Conservation (phyloP, 2,888 invertebrate species). For the Acanthosoma haemorrhoidale region DNA sequence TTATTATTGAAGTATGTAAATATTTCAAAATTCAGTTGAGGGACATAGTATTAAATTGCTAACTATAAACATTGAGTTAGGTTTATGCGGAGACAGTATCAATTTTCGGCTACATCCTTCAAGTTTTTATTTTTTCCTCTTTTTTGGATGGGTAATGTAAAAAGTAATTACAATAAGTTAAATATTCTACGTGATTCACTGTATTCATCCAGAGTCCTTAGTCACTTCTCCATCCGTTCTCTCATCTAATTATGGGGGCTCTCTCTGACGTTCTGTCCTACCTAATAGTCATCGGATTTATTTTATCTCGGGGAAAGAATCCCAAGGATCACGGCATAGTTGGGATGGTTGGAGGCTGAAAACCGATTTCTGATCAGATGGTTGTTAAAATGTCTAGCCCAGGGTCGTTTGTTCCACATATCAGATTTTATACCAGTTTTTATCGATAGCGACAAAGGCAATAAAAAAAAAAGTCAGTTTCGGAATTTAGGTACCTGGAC, state of each 20-base stretch:
- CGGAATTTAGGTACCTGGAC: not conserved
- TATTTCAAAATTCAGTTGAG: no score
- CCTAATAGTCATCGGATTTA: not conserved
- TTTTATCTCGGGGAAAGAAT: not conserved
- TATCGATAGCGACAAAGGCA: conserved; percentile 1
- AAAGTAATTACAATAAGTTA: no score
- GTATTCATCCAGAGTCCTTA: not conserved
- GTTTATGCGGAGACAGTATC: no score
- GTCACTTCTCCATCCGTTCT: not conserved
- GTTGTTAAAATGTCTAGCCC: conserved; percentile 10
- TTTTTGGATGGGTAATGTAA: no score
- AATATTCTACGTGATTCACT: no score
- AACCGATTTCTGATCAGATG: conserved; percentile 4
- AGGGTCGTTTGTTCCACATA: not conserved
- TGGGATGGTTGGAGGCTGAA: not conserved
- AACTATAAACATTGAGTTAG: no score
- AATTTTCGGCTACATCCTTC: no score
- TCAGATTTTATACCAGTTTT: conserved; percentile 3
- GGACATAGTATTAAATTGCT: no score
- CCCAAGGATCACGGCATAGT: not conserved
- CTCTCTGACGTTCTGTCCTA: not conserved
- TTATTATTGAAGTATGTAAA: no score
- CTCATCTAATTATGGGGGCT: not conserved
- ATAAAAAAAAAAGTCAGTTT: not conserved
- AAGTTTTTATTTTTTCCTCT: no score